Evolutionary conservation across 2,888 invertebrate genomes (phyloP).

Genomic region (Thysanoteuthis rhombus): DNA sequence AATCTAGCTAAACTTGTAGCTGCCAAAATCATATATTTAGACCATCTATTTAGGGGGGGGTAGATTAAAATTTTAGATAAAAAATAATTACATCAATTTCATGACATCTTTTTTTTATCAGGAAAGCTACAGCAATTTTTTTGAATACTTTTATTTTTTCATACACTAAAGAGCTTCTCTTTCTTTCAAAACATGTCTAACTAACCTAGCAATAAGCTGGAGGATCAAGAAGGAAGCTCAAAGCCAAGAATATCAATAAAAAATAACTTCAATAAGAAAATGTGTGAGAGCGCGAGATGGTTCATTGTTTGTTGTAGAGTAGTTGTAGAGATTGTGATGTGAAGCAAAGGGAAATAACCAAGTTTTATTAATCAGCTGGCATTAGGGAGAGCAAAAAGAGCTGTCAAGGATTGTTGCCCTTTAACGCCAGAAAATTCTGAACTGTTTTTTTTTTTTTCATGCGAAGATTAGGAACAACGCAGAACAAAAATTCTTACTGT

Average conservation of each 20-base stretch:
- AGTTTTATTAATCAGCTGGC: not conserved
- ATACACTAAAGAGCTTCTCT: not conserved
- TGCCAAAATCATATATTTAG: no score
- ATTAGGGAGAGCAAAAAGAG: not conserved
- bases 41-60: no score
- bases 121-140: no score
- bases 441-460: not conserved
- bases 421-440: not conserved
- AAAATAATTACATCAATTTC: no score
- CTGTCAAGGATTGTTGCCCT: not conserved
- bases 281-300: no score
- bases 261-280: no score
- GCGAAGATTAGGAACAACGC: not conserved
- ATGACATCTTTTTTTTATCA: no score
- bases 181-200: not conserved
- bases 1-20: no score
- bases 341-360: not conserved
- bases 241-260: no score
- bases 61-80: no score
- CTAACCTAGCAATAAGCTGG: not conserved
- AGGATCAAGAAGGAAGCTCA: no score
- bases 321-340: not conserved
- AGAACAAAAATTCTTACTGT: constrained; percentile 29
- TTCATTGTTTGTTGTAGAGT: no score
- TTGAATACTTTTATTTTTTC: not conserved